Evolutionary conservation across 1,140 invertebrate genomes (phyloP).

Genomic region (Hesperophylax magnus): DNA sequence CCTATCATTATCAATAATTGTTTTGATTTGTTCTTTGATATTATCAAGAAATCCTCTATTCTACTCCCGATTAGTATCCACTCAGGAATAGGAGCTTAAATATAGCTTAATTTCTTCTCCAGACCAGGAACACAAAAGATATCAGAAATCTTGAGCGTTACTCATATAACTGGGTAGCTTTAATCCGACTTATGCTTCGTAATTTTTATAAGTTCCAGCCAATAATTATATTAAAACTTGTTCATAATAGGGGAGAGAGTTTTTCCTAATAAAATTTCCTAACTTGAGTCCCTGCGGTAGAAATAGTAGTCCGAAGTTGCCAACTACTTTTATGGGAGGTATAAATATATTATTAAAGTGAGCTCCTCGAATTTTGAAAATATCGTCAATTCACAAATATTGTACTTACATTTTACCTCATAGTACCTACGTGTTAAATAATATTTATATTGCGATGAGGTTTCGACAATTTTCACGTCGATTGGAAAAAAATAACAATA

Average conservation of each 20-base stretch:
- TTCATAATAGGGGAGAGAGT: background rate
- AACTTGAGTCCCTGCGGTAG: slow-evolving; percentile 5
- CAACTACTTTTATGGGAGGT: background rate
- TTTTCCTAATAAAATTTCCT: background rate
- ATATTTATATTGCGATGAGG: too few relatives aligned
- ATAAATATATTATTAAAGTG: slow-evolving; percentile 6
- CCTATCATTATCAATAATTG: background rate
- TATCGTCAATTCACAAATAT: too few relatives aligned
- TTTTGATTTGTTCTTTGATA: slow-evolving; percentile 1
- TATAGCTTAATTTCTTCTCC: background rate
- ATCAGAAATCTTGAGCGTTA: background rate
- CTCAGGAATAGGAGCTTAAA: slow-evolving; percentile 1
- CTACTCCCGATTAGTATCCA: background rate
- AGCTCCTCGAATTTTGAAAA: background rate
- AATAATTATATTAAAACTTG: slow-evolving; percentile 20
- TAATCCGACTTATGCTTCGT: slow-evolving; percentile 17
- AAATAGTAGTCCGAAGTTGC: background rate
- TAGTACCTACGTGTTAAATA: too few relatives aligned
- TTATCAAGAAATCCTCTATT: background rate
- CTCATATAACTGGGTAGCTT: background rate
- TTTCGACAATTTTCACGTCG: too few relatives aligned
- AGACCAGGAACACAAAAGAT: background rate
- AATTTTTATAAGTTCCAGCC: slow-evolving; percentile 35
- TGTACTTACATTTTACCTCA: too few relatives aligned
- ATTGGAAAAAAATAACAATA: too few relatives aligned